A percentile compares a stretch with the other conserved stretches of the same genome.
phyloP scores from a whole-genome alignment of 1,140 invertebrate species.

The Hermetia illucens region DNA sequence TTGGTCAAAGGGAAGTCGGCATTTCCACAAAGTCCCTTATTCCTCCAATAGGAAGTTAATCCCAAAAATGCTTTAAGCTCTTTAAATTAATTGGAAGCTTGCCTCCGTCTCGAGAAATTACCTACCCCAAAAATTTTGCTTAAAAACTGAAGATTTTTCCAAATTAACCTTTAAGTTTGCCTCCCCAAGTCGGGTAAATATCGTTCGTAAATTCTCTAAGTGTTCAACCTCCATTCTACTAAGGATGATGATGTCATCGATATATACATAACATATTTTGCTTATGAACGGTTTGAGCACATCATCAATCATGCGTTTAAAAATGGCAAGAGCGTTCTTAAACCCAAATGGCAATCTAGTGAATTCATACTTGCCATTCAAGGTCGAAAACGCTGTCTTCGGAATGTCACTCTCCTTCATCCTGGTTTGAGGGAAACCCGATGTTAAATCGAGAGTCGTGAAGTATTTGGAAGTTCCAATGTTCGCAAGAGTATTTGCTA shows the following conservation, averaged over 20 bases:
- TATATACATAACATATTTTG: slow-evolving; percentile 22
- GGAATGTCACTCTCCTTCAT: slow-evolving; percentile 16
- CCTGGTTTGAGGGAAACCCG: slow-evolving; percentile 34
- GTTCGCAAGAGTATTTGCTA: slow-evolving; percentile 28
- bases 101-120: background rate
- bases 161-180: too few relatives aligned
- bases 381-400: slow-evolving; percentile 31
- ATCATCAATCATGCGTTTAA: too few relatives aligned
- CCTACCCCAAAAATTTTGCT: background rate
- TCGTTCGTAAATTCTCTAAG: too few relatives aligned
- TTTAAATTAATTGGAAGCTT: background rate
- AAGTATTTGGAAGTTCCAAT: slow-evolving; percentile 28
- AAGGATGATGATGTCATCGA: slow-evolving; percentile 11
- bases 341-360: slow-evolving; percentile 12
- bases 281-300: slow-evolving; percentile 17
- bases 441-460: slow-evolving; percentile 26
- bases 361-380: slow-evolving; percentile 12
- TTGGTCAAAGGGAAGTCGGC: background rate
- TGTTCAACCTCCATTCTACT: background rate
- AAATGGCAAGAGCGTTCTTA: slow-evolving; percentile 11
- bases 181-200: too few relatives aligned
- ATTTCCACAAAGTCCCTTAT: background rate
- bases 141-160: background rate
- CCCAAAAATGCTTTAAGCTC: background rate
- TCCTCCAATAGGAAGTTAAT: background rate